Evolutionary conservation across 2,888 invertebrate species (phyloP), one percentile per base, ranked within the genome.

Genomic region (Drosophila monieri): DNA sequence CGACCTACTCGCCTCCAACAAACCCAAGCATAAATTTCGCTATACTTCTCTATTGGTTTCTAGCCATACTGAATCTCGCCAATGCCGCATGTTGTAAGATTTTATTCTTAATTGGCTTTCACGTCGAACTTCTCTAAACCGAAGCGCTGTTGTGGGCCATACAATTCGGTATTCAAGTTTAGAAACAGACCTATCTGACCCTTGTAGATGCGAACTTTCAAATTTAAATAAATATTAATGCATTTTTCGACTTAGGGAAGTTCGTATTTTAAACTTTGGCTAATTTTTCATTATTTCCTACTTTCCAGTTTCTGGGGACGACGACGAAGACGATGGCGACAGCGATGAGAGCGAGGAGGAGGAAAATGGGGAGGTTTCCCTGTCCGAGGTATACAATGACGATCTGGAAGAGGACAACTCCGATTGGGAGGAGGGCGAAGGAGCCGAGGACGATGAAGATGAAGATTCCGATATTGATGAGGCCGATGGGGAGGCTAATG

Each of bases 341-440:
- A 35, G 35, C 35, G 35, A 35, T 35, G 35, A 35, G 35, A 35
- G 35, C 14, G 35, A 35, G 14, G 35, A 35, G 35, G 35, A 35
- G 14, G 35, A 35, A 35, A 35, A 94, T 5, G 93, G 93, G 51
- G 93, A 93, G 73, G 92, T 90, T 21, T 90, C 90, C 37, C 76
- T 91, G 68, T 81, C 90, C 57, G 88, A 91, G 88, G 90, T 91
- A 23, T 89, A 93, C 89, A 93, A 93, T 86, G 93, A 93, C 52
- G 92, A 92, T 78, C 90, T 93, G 48, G 93, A 94, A 86, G 94
- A 94, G 78, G 94, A 94, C 75, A 94, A 94, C 83, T 93, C 94
- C 68, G 94, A 93, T 47, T 94, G 94, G 80, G 95, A 94, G 62
- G 94, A 93, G 48, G 94, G 94, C 21, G 92, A 93, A 62, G 93